Evolutionary conservation across 2,888 invertebrate species (phyloP).

Genomic region (Saturnia japonica): DNA sequence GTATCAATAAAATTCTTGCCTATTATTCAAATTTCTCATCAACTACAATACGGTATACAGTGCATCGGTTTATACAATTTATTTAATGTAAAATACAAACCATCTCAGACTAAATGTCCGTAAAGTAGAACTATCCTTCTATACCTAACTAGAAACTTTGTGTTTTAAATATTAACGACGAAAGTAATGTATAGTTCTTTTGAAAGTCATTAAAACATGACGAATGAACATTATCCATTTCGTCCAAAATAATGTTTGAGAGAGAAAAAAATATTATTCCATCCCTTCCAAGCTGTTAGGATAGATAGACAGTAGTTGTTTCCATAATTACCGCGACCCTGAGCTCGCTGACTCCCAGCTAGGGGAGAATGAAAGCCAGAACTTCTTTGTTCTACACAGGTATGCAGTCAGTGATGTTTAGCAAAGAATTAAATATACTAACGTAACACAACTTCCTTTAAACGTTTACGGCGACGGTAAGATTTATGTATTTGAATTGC

Average conservation of each 20-base stretch:
- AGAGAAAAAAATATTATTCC: not conserved
- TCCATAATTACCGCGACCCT: conserved; percentile 15
- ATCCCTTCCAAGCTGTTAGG: not conserved
- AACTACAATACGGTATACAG: no score
- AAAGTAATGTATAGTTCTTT: not conserved
- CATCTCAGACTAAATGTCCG: no score
- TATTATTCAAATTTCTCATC: no score
- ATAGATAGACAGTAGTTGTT: not conserved
- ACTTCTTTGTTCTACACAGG: conserved; percentile 14
- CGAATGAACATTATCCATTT: not conserved
- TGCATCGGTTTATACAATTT: no score
- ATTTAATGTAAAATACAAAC: no score
- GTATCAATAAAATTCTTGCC: no score
- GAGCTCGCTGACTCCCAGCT: conserved; percentile 1
- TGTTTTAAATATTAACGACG: no score
- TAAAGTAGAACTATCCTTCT: no score
- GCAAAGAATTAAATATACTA: not conserved
- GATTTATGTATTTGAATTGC: not conserved
- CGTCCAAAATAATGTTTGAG: not conserved
- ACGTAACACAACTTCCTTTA: not conserved
- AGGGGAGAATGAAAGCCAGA: not conserved
- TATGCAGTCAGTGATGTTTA: not conserved
- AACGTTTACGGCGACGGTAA: not conserved
- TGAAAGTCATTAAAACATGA: not conserved
- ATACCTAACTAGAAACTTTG: no score